Conservation (phyloP, 1,140 invertebrate species). For the Calliopsis andreniformis region DNA sequence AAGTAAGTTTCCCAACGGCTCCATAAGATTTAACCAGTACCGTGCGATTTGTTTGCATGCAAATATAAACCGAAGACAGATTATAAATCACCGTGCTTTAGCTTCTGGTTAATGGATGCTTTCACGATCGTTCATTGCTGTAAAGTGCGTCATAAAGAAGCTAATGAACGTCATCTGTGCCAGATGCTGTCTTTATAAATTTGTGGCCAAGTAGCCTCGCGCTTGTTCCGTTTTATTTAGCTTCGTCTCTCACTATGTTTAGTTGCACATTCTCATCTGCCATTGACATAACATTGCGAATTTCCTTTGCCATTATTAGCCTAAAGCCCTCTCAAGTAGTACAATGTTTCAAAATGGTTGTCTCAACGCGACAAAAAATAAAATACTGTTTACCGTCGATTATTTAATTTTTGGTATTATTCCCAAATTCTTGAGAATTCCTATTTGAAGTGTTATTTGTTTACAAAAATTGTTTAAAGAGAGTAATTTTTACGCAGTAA, state of each 20-base stretch:
- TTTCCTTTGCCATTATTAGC: too few species aligned
- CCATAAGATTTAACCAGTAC: background rate
- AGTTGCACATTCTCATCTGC: background rate
- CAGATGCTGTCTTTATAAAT: constrained; percentile 36
- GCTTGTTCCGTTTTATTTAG: constrained; percentile 8
- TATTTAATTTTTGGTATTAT: too few species aligned
- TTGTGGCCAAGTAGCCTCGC: background rate
- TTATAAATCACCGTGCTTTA: constrained; percentile 51
- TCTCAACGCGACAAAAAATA: too few species aligned
- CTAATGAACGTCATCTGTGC: constrained; percentile 32
- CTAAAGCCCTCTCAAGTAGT: too few species aligned
- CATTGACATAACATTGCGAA: too few species aligned
- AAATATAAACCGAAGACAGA: constrained; percentile 36
- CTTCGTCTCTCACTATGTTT: background rate
- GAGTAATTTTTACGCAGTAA: too few species aligned
- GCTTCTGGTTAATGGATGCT: constrained; percentile 48
- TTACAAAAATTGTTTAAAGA: too few species aligned
- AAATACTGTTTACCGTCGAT: too few species aligned
- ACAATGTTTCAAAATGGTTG: too few species aligned
- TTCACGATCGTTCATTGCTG: constrained; percentile 61
- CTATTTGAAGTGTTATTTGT: too few species aligned
- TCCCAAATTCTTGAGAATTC: too few species aligned
- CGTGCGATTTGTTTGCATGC: background rate
- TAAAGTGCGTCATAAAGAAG: constrained; percentile 53
- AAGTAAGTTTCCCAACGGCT: background rate